Conservation (phyloP, 2,113 vertebrate species). For the Camelus dromedarius region DNA sequence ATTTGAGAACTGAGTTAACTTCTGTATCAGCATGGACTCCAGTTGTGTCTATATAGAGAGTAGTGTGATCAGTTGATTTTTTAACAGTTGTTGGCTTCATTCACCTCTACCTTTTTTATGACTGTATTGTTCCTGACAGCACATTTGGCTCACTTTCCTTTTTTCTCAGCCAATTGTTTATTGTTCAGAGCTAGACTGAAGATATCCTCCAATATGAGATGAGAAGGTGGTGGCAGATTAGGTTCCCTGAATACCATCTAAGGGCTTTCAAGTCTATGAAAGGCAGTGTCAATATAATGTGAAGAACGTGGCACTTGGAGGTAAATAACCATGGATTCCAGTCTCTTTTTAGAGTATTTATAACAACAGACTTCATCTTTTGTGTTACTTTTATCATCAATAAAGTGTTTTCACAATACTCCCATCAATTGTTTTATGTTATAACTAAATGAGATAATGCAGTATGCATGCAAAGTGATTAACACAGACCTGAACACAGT, state of each 20-base stretch:
- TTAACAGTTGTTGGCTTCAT: not conserved
- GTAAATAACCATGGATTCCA: not conserved
- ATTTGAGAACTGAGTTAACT: not conserved
- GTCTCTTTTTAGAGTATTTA: not conserved
- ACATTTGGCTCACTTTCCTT: not conserved
- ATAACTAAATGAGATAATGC: not conserved
- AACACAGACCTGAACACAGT: not conserved
- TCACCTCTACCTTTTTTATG: not conserved
- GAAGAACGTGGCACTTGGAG: not conserved
- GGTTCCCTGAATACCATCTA: not conserved
- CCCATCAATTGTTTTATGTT: not conserved
- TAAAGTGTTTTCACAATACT: not conserved
- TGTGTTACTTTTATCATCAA: not conserved
- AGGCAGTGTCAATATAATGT: not conserved
- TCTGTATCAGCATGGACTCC: not conserved
- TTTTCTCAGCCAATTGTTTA: not conserved
- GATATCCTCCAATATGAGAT: not conserved
- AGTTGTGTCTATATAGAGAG: not conserved
- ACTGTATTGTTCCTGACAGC: not conserved
- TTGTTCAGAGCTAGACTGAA: not conserved
- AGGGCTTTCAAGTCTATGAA: not conserved
- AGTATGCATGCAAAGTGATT: not conserved
- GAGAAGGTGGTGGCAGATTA: not conserved
- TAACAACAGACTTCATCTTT: conserved; percentile 2
- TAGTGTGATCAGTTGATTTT: not conserved